Evolutionary conservation across 1,140 invertebrate genomes (phyloP), one percentile per base, ranked within the genome.

Genomic region (Aphis gossypii): DNA sequence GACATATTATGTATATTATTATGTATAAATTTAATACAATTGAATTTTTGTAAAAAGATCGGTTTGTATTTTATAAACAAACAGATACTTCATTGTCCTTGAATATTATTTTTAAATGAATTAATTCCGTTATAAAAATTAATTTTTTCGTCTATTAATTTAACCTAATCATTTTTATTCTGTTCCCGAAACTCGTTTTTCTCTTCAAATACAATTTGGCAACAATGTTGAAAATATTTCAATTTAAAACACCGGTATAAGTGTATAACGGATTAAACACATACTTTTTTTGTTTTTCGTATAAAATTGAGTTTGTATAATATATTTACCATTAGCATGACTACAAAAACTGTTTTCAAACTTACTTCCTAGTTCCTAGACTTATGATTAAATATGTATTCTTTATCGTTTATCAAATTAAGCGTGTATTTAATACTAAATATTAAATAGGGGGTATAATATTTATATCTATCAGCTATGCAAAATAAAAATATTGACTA

Each of bases 61-160:
- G 7, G 18, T 35, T n/a, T 30, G n/a, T 48, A 87, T 48, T 44
- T 20, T 46, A 46, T n/a, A 48, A 18, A 87, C 9, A 87, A 11
- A 46, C 44, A 46, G 4, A 46, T 51, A 48, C n/a, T 88, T 88
- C 44, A 48, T 9, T 35, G 86, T 88, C 46, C 86, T 88, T 88
- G 30, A 76, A 88, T 88, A 88, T 51, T 54, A 89, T 54, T 89
- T 89, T 54, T 54, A 54, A 89, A 89, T 51, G 8, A 54, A 89
- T 88, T 54, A 51, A 89, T 89, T 88, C 46, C 86, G 86, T 88
- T 88, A 88, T 44, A 48, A 88, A 88, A n/a, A 88, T 76, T 21
- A 88, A 87, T 87, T 87, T 88, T 88, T 88, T 88, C 35, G 48
- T 51, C n/a, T 54, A 35, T 51, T 35, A 9, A 89, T 38, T 89